These are phyloP conservation scores for Tetrao urogallus DNA, from an alignment of 2,113 vertebrate genomes.

Conservation along the genomic window DNA sequence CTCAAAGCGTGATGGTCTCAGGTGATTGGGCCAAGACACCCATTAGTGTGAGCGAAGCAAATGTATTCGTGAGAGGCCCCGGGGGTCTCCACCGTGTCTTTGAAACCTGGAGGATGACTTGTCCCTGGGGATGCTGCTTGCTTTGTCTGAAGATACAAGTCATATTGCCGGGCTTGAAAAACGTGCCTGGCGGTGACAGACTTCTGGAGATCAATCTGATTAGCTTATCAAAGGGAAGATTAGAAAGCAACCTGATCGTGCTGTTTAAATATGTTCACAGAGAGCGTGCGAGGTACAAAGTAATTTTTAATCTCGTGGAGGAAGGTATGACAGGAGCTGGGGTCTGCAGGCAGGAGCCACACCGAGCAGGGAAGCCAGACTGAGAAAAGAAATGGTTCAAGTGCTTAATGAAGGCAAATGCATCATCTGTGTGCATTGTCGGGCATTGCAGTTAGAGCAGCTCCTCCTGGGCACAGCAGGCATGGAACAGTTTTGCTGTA, in stretches of 20 bases:
- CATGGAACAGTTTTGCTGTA: not conserved
- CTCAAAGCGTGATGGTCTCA: not conserved
- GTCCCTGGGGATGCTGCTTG: not conserved
- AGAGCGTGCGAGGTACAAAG: not conserved
- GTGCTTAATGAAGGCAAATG: not conserved
- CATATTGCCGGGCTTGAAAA: not conserved
- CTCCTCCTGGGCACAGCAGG: rapidly evolving
- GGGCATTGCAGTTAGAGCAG: rapidly evolving
- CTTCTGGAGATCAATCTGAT: constrained; percentile 51
- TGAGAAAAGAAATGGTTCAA: not conserved
- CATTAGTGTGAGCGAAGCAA: not conserved
- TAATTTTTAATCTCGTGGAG: not conserved
- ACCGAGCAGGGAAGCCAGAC: not conserved
- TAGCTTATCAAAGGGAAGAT: constrained; percentile 51
- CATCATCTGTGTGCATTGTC: not conserved
- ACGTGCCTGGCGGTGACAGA: constrained; percentile 9
- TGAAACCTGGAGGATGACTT: not conserved
- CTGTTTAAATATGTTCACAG: constrained; percentile 47
- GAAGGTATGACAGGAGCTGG: not conserved
- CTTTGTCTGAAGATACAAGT: not conserved
- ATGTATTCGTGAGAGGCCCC: not conserved
- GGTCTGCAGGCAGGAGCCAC: not conserved
- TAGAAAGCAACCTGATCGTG: constrained; percentile 25
- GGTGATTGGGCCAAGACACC: not conserved
- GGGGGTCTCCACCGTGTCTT: not conserved